A percentile compares a stretch with the other conserved stretches of the same genome.
These are phyloP conservation scores for Netelia fuscicornis DNA, from an alignment of 2,888 invertebrate genomes.

Conservation along the genomic window DNA sequence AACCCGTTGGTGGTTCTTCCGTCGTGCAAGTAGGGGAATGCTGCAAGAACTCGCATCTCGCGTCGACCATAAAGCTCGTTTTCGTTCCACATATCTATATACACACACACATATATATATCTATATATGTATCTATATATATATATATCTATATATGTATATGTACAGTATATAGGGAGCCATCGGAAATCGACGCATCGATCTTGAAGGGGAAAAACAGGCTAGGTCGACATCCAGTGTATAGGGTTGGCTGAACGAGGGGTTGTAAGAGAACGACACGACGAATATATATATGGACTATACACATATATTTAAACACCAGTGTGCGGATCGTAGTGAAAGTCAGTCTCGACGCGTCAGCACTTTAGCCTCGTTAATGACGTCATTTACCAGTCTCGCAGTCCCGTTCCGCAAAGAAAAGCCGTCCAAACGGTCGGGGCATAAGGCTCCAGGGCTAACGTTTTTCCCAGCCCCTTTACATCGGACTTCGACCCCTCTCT, in stretches of 20 bases:
- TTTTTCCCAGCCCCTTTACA: slow-evolving; percentile 40
- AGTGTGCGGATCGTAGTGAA: slow-evolving; percentile 56
- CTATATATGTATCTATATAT: background rate
- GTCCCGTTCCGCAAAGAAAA: slow-evolving; percentile 66
- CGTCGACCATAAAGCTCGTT: slow-evolving; percentile 52
- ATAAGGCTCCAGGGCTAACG: slow-evolving; percentile 56
- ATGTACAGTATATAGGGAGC: slow-evolving; percentile 47
- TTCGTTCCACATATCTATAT: slow-evolving; percentile 22
- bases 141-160: background rate
- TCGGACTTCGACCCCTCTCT: slow-evolving; percentile 54
- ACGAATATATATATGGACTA: slow-evolving; percentile 19
- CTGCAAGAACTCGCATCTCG: slow-evolving; percentile 49
- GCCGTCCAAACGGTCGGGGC: slow-evolving; percentile 65
- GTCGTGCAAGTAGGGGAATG: slow-evolving; percentile 37
- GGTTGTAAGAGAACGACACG: slow-evolving; percentile 45
- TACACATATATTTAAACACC: slow-evolving; percentile 2
- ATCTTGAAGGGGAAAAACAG: slow-evolving; percentile 73
- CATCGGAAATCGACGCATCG: slow-evolving; percentile 80
- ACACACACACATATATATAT: background rate
- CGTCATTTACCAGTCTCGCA: slow-evolving; percentile 79
- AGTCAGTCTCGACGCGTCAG: slow-evolving; percentile 80
- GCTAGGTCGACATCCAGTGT: slow-evolving; percentile 50
- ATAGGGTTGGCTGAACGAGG: slow-evolving; percentile 37
- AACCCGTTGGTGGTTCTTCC: slow-evolving; percentile 10
- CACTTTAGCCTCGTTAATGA: slow-evolving; percentile 81